Conservation (phyloP, 92 coral and sea anemone genomes). For the Heteractis magnifica region DNA sequence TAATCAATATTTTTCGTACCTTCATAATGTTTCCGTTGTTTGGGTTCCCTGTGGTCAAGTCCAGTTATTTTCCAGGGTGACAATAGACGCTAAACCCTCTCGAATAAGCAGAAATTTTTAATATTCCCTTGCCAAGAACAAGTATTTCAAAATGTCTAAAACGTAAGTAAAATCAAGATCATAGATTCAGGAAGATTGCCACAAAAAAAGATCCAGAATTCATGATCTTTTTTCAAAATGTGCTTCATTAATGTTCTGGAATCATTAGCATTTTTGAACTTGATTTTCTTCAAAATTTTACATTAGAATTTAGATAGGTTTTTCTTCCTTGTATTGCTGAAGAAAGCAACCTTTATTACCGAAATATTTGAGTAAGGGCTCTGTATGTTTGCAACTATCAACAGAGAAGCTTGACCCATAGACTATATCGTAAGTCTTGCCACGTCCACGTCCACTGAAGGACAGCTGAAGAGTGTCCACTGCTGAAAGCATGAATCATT, state of each 20-base stretch:
- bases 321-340: neutral
- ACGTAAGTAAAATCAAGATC: neutral
- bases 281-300: too few relatives aligned
- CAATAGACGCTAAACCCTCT: neutral
- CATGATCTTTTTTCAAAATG: too few relatives aligned
- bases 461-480: too few relatives aligned
- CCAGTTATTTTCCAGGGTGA: neutral
- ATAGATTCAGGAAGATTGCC: neutral
- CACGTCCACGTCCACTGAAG: too few relatives aligned
- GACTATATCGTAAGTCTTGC: too few relatives aligned
- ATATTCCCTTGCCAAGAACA: neutral
- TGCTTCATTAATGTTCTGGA: too few relatives aligned
- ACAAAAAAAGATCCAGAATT: neutral
- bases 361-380: neutral
- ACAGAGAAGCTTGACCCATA: too few relatives aligned
- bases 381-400: too few relatives aligned
- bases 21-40: neutral
- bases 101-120: neutral
- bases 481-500: too few relatives aligned
- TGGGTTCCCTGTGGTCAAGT: conserved; percentile 12
- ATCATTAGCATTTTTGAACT: too few relatives aligned
- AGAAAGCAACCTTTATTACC: neutral
- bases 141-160: neutral
- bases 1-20: neutral
- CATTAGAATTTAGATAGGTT: too few relatives aligned